Evolutionary conservation across 2,113 vertebrate species (phyloP), one percentile per base, ranked within the genome.

Genomic region (Rhegmatorhina hoffmannsi): DNA sequence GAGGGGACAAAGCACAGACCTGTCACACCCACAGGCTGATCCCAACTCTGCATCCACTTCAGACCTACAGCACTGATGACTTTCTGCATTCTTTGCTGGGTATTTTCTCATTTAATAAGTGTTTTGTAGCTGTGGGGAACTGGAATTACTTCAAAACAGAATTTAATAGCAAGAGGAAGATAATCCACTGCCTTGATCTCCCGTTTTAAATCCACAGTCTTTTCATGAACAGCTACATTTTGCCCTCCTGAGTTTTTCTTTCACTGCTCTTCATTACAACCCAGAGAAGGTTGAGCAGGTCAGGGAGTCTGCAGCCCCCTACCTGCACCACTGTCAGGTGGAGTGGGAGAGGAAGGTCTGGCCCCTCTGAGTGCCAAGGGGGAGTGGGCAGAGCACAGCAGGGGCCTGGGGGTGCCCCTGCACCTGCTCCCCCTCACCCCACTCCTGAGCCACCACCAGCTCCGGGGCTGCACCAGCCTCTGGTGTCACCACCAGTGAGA

Each of bases 291-390:
- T 2, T 56, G 28, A 11, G 33, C 17, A 40, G 53, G 43, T 50
- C 33, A 31, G 20, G 1, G 4, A 8, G 7, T 17, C 16, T 47
- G 31, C 59, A 55, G 17, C 8, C 23, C 14, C 6, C 24, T 28
- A 29, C 17, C 34, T 11, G 9, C 58, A n/a, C 7, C 36, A 3
- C 11, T 5, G 47, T 33, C 44, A 33, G 38, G 55, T 0, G 3
- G 28, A 28, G 19, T 34, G 56, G 63, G 24, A 29, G 24, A 26
- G 64, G 40, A n/a, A 31, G 69, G 31, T 63, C 49, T 44, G 62
- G 33, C 10, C 44, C 31, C 17, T 43, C 25, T 18, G 12, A 3
- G 34, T 7, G 19, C 34, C 6, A 9, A 56, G 8, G 19, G 10
- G 52, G 36, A 17, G 13, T 2, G 1, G 24, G 47, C 62, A 76